Evolutionary conservation across 2,113 vertebrate genomes (phyloP).

Genomic region (Sterna hirundo): DNA sequence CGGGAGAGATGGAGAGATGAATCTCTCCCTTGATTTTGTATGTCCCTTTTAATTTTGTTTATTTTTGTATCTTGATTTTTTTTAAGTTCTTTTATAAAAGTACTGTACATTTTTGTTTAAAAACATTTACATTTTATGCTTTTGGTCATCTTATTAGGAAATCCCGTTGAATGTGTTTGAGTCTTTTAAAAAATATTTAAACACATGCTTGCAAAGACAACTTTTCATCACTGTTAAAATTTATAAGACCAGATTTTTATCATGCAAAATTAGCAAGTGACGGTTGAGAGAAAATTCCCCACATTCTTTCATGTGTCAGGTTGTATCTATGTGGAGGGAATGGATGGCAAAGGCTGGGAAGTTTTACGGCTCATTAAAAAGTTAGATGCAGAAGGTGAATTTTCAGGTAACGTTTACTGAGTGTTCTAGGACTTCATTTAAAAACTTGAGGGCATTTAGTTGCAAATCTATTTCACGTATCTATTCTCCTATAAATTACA

Average conservation of each 20-base stretch:
- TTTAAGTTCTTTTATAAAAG: background rate
- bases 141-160: background rate
- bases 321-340: background rate
- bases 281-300: background rate
- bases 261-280: background rate
- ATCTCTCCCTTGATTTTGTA: background rate
- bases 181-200: background rate
- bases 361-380: background rate
- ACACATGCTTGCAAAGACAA: background rate
- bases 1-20: background rate
- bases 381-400: background rate
- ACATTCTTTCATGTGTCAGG: background rate
- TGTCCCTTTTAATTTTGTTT: background rate
- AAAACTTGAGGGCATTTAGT: background rate
- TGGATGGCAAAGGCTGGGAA: background rate
- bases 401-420: background rate
- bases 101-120: background rate
- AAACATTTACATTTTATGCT: background rate
- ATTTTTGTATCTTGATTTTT: background rate
- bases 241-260: background rate
- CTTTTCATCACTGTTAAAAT: background rate
- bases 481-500: background rate
- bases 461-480: background rate
- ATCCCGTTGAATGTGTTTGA: background rate
- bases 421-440: background rate